Base-by-base conservation (phyloP, 2,888 invertebrate genomes). In the Nudaria mundana region DNA sequence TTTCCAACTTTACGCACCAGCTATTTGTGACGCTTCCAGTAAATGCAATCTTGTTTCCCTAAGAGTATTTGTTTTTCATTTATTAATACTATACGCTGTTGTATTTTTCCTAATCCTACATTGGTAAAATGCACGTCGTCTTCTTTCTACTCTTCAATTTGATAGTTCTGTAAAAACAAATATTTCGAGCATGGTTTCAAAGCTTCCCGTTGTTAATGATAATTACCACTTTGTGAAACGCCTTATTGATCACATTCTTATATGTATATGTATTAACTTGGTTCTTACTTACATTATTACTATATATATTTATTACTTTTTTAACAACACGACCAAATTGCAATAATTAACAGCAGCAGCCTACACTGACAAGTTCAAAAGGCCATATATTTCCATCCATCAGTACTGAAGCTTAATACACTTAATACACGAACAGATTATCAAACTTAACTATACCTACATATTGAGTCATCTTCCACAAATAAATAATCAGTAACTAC, bases 321-420 rank as follows among this genome's bases (percentile, higher is more conserved):
- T 52, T 45, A 55, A 64, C 83, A 86, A 87, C 86, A 87, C 85
- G 87, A 86, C 85, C 86, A 79, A 85, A 87, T 81, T 85, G 87
- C 78, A 71, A 68, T 56, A 53, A 40, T 48, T 55, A 55, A 56
- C 61, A 64, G 37, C 40, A 55, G 55, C 62, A 64, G 39, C 40
- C 47, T 47, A 71, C 65, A 71, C 65, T 58, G 47, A 52, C 56
- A 63, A 52, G 39, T 43, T 41, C 39, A 54, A 50, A 48, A 48
- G 41, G 12, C 33, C 43, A 52, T 52, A 36, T 44, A 29, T 33
- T 44, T 44, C 20, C 52, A 30, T 24, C 7, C 48, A 62, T 49
- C 47, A 38, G 56, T 56, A 58, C 52, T 49, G 44, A 50, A 58
- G 49, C 57, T 45, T 48, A 55, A 56, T 47, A 57, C 45, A 22